Evolutionary conservation across 92 coral and sea anemone species (phyloP).

Genomic region (Montipora capitata): DNA sequence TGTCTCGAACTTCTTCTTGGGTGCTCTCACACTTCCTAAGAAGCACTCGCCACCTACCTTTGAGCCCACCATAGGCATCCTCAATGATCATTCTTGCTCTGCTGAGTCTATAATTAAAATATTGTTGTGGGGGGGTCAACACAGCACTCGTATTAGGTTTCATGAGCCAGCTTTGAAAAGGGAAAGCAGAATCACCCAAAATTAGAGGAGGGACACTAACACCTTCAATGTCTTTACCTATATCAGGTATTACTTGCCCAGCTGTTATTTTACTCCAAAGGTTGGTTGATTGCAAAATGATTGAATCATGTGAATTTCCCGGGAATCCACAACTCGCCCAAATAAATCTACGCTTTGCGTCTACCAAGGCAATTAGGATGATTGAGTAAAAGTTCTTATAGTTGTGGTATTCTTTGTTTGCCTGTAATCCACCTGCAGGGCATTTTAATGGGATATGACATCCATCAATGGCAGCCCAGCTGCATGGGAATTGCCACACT

Average conservation of each 20-base stretch:
- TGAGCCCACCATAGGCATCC: background rate
- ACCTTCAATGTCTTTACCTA: background rate
- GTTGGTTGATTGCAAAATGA: slow-evolving; percentile 7
- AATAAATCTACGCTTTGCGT: slow-evolving; percentile 38
- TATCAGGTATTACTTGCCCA: background rate
- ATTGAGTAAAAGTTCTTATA: slow-evolving; percentile 45
- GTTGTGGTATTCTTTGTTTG: slow-evolving; percentile 33
- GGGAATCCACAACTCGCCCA: slow-evolving; percentile 52
- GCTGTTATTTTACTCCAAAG: slow-evolving; percentile 7
- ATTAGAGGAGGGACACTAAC: background rate
- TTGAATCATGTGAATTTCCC: slow-evolving; percentile 46
- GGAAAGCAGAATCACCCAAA: slow-evolving; percentile 22
- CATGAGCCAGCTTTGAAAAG: slow-evolving; percentile 48
- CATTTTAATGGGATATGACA: slow-evolving; percentile 44
- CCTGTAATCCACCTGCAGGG: slow-evolving; percentile 31
- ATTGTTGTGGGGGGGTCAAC: slow-evolving; percentile 25
- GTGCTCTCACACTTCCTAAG: background rate
- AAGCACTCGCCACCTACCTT: too few species aligned
- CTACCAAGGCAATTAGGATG: slow-evolving; percentile 48
- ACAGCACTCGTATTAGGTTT: slow-evolving; percentile 40
- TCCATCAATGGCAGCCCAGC: slow-evolving; percentile 54
- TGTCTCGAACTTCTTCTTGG: background rate
- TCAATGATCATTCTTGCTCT: slow-evolving; percentile 39
- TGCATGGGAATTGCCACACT: slow-evolving; percentile 46
- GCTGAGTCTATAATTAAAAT: slow-evolving; percentile 40